A percentile compares a stretch with the other conserved stretches of the same genome.
These are phyloP conservation scores for Sericinus montela DNA, from an alignment of 2,888 invertebrate genomes.

Conservation along the genomic window DNA sequence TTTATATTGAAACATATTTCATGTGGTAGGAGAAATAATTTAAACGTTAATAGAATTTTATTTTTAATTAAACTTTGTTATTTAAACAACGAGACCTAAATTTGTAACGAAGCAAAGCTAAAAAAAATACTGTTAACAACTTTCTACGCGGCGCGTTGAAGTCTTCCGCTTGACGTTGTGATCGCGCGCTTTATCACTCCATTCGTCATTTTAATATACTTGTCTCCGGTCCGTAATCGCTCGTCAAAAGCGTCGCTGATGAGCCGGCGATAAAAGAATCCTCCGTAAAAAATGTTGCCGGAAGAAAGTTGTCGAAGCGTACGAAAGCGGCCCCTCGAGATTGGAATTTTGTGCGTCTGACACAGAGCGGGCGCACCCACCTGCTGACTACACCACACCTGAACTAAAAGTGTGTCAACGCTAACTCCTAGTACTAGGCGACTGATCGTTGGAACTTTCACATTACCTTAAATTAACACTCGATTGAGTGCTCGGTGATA, in stretches of 20 bases:
- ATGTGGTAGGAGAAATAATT: no score
- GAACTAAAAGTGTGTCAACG: slow-evolving; percentile 75
- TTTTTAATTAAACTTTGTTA: background rate
- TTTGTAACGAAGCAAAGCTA: background rate
- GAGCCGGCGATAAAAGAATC: slow-evolving; percentile 27
- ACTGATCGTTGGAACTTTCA: slow-evolving; percentile 74
- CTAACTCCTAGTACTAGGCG: slow-evolving; percentile 62
- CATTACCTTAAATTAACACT: slow-evolving; percentile 74
- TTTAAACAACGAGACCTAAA: background rate
- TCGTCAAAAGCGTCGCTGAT: slow-evolving; percentile 22
- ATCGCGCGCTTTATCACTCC: slow-evolving; percentile 27
- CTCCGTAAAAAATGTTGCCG: slow-evolving; percentile 34
- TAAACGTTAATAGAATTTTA: no score
- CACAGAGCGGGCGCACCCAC: slow-evolving; percentile 62
- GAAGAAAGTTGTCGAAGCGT: slow-evolving; percentile 66
- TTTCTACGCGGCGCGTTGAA: slow-evolving; percentile 58
- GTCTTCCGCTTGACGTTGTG: slow-evolving; percentile 54
- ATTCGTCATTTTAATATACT: slow-evolving; percentile 11
- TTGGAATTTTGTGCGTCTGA: slow-evolving; percentile 70
- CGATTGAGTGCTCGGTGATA: slow-evolving; percentile 41
- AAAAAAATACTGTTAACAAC: background rate
- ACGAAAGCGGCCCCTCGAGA: slow-evolving; percentile 67
- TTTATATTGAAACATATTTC: no score
- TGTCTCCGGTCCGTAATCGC: slow-evolving; percentile 4
- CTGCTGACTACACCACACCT: slow-evolving; percentile 66